Evolutionary conservation across 2,888 invertebrate genomes (phyloP).

Genomic region (Tetanocera ferruginea): DNA sequence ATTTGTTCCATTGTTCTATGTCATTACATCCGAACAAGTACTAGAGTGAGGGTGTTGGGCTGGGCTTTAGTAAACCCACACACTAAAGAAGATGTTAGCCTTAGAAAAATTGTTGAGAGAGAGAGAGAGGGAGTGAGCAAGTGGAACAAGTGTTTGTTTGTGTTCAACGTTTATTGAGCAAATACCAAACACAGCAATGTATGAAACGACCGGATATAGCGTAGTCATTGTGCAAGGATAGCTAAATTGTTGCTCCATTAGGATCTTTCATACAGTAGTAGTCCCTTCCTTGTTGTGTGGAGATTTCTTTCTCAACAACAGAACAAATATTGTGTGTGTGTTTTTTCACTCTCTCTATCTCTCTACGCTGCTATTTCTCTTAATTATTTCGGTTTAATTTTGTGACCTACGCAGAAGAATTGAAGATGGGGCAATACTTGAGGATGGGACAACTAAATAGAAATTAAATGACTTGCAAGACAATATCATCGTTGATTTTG

Average conservation of each 20-base stretch:
- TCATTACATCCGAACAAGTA: slow-evolving; percentile 38
- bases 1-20: slow-evolving; percentile 46
- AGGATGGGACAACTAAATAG: slow-evolving; percentile 38
- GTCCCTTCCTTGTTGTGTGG: not conserved
- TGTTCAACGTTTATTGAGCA: not conserved
- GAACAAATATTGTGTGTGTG: not conserved
- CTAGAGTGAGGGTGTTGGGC: not conserved
- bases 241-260: not conserved
- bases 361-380: slow-evolving; percentile 38
- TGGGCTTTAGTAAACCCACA: not conserved
- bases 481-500: slow-evolving; percentile 9
- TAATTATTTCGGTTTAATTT: slow-evolving; percentile 47
- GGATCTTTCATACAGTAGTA: no score
- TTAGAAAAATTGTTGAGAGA: not conserved
- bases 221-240: slow-evolving; percentile 17
- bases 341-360: not conserved
- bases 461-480: slow-evolving; percentile 48
- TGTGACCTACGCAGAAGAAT: slow-evolving; percentile 31
- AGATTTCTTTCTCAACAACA: not conserved
- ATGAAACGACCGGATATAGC: slow-evolving; percentile 16
- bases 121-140: not conserved
- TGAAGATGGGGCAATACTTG: slow-evolving; percentile 21
- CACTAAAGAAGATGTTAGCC: not conserved
- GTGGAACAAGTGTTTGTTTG: not conserved
- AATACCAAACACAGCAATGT: not conserved